A percentile compares a stretch with the other conserved stretches of the same genome.
Conservation (phyloP, 1,140 invertebrate species). For the Drosophila ogumai region DNA sequence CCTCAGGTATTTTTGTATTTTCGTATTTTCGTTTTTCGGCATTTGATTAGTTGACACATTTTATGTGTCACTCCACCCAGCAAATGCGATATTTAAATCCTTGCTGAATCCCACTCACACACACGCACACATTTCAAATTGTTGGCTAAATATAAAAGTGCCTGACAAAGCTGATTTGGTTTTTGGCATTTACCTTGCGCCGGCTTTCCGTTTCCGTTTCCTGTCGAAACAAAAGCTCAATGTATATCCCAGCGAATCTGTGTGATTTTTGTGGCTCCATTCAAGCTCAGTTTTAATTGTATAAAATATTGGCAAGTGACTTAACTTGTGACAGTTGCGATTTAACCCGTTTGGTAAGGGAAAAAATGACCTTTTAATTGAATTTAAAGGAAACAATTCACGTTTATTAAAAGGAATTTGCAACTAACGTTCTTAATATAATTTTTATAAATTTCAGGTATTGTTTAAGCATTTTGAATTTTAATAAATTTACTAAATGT, state of each 20-base stretch:
- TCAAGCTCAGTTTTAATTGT: conserved; percentile 30
- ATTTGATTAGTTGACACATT: conserved; percentile 82
- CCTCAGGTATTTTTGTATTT: conserved; percentile 28
- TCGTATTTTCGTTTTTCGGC: conserved; percentile 36
- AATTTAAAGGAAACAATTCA: neutral
- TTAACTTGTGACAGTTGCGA: neutral
- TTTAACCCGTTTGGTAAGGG: conserved; percentile 9
- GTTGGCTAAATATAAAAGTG: conserved; percentile 40
- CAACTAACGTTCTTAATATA: no score
- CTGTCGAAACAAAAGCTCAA: conserved; percentile 13
- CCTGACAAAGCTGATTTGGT: conserved; percentile 39
- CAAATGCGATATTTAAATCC: conserved; percentile 38
- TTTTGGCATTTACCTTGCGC: conserved; percentile 18
- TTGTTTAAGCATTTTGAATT: no score
- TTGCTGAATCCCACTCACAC: neutral
- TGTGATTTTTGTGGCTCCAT: conserved; percentile 1
- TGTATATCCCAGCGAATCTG: conserved; percentile 1
- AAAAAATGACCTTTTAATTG: neutral
- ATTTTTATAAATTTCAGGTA: no score
- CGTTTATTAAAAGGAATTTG: no score
- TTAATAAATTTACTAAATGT: no score
- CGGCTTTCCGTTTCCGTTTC: conserved; percentile 5
- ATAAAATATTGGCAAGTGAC: conserved; percentile 24
- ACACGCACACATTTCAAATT: conserved; percentile 5
- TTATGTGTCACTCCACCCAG: conserved; percentile 38